phyloP scores from a whole-genome alignment of 1,140 invertebrate species.

The Chionoecetes opilio region DNA sequence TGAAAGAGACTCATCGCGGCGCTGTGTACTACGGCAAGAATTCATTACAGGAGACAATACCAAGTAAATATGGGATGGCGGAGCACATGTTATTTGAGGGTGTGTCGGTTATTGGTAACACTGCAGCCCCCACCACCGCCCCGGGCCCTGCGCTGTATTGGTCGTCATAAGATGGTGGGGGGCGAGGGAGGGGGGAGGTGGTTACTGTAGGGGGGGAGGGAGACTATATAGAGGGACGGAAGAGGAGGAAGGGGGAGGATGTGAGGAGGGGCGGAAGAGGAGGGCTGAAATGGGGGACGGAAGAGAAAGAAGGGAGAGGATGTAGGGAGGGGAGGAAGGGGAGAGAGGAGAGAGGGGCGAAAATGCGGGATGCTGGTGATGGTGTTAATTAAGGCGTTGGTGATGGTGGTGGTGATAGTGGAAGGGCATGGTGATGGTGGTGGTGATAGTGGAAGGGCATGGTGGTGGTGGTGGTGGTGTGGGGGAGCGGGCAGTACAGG shows the following conservation, averaged over 20 bases:
- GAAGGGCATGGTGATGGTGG: not conserved
- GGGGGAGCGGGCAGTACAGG: too few relatives aligned
- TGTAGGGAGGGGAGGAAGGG: not conserved
- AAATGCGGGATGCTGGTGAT: slow-evolving; percentile 37
- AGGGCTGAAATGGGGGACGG: not conserved
- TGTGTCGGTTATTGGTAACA: slow-evolving; percentile 33
- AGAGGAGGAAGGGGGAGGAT: not conserved
- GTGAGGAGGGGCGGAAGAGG: too few relatives aligned
- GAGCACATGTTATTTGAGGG: slow-evolving; percentile 53
- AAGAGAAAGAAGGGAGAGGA: not conserved
- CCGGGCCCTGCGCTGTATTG: slow-evolving; percentile 50
- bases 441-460: not conserved
- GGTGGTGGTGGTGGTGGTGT: not conserved
- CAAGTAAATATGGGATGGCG: slow-evolving; percentile 46
- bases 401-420: slow-evolving; percentile 13
- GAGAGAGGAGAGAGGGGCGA: not conserved
- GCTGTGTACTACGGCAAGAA: slow-evolving; percentile 43
- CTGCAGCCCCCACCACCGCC: not conserved
- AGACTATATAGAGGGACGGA: not conserved
- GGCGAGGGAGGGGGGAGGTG: not conserved
- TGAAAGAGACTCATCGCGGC: slow-evolving; percentile 34
- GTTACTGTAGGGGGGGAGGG: not conserved
- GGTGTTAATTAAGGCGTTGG: slow-evolving; percentile 31
- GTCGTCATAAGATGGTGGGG: slow-evolving; percentile 29
- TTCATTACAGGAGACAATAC: slow-evolving; percentile 59